Conservation (phyloP, 2,113 vertebrate genomes). For the Anolis sagrei region DNA sequence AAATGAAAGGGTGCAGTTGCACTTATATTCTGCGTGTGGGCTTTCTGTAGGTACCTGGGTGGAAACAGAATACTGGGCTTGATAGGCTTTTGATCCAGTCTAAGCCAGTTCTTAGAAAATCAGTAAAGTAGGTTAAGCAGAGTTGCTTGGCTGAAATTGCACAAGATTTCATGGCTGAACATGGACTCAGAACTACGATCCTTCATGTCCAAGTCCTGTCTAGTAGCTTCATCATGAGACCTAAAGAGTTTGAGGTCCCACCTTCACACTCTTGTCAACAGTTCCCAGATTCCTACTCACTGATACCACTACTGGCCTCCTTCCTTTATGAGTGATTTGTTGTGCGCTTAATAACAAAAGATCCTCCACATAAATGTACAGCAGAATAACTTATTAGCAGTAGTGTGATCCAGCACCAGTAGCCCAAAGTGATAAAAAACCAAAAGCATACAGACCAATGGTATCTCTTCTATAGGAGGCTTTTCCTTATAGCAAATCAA, state of each 20-base stretch:
- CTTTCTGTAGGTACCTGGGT: neutral
- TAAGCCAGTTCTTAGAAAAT: neutral
- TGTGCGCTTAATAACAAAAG: too few species aligned
- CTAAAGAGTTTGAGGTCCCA: neutral
- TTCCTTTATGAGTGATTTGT: neutral
- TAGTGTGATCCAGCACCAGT: too few species aligned
- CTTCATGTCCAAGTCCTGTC: neutral
- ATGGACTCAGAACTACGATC: neutral
- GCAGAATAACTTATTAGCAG: too few species aligned
- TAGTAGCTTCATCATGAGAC: neutral
- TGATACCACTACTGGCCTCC: neutral
- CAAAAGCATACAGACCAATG: too few species aligned
- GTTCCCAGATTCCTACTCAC: neutral
- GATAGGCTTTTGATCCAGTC: neutral
- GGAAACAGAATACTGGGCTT: neutral
- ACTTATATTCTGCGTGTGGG: neutral
- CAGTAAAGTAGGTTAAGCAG: neutral
- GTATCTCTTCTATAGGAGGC: too few species aligned
- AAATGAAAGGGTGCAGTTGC: too few species aligned
- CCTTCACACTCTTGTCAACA: neutral
- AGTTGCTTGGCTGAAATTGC: neutral
- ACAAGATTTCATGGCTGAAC: neutral
- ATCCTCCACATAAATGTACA: too few species aligned
- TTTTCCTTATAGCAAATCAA: too few species aligned
- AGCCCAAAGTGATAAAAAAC: too few species aligned